phyloP scores from a whole-genome alignment of 1,140 invertebrate species.

The Homarus americanus region DNA sequence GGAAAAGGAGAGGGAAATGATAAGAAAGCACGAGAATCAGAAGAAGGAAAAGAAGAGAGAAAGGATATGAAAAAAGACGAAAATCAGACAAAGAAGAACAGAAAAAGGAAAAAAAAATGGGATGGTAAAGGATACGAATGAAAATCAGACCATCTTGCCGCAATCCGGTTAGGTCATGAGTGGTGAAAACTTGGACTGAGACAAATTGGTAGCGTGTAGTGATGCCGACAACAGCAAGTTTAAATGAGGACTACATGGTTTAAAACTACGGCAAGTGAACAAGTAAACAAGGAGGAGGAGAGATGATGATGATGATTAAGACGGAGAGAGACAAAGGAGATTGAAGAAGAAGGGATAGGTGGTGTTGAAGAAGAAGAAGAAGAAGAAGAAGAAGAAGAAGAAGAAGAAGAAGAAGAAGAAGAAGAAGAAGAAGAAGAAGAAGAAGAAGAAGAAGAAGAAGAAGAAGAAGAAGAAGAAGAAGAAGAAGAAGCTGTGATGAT shows the following conservation, averaged over 20 bases:
- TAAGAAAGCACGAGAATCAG: no score
- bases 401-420: background rate
- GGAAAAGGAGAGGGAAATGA: background rate
- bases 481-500: background rate
- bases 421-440: background rate
- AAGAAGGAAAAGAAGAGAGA: background rate
- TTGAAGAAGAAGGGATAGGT: background rate
- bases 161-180: no score
- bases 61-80: background rate
- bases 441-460: background rate
- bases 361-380: background rate
- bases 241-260: constrained; percentile 46
- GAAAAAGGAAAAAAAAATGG: background rate
- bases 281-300: constrained; percentile 12
- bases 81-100: background rate
- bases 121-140: background rate
- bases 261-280: no score
- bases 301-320: background rate
- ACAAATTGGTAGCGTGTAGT: no score
- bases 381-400: background rate
- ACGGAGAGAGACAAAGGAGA: background rate
- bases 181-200: no score
- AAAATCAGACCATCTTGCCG: no score
- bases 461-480: background rate
- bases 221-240: no score